Base-by-base conservation (phyloP, 2,113 vertebrate species). In the Climacteris rufus region DNA sequence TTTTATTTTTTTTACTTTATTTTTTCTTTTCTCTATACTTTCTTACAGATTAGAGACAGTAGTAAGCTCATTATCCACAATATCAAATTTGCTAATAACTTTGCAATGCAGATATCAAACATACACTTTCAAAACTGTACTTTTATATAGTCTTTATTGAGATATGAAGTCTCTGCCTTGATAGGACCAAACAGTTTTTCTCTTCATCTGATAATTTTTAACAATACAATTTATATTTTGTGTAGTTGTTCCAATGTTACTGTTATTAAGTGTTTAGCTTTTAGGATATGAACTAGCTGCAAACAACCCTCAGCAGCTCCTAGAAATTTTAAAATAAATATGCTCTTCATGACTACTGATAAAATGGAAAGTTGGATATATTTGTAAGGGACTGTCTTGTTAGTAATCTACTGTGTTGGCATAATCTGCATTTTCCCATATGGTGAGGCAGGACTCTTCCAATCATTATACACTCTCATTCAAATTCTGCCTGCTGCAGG, bases 401-500 rank as follows among this genome's bases (percentile, higher is more conserved):
- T 97, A 97, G 94, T 90, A 97, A 92, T 93, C 83, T 89, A 94
- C 83, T 96, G 66, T 93, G 65, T 94, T 98, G 98, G 97, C 97
- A 98, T 93, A 92, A 90, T 87, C 78, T 69, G 83, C 47, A 52
- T 65, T 96, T 83, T 96, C 96, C 98, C 98, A 98, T 98, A 98
- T 98, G 98, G 97, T 92, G 92, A 96, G 91, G 97, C 96, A 97
- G 95, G 84, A 89, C 95, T 97, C 94, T 98, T 97, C 85, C 79
- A 94, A 92, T 97, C 94, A 96, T 97, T 97, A 95, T 94, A 95
- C 88, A 78, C 95, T 92, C 95, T 98, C 97, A 97, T 98, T 98
- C 96, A 94, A 97, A 97, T 98, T 84, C 94, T 95, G 97, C 97
- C 97, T 98, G 96, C 98, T 98, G 96, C 96, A 98, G 98, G 98